phyloP scores from a whole-genome alignment of 1,140 invertebrate genomes.

The Macrocentrus cingulum region DNA sequence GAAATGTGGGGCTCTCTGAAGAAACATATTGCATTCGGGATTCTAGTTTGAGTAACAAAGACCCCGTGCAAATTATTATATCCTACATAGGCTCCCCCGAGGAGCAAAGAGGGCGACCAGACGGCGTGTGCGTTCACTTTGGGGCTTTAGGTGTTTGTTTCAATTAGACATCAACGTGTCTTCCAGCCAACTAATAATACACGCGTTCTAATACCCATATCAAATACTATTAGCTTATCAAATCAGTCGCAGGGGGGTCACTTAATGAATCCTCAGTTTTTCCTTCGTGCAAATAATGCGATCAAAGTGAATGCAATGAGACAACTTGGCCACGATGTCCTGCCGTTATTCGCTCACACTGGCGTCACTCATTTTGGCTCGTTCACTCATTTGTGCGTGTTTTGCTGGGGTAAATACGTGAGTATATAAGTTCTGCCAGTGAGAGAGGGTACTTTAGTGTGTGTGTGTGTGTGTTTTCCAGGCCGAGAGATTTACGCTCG shows the following conservation, averaged over 20 bases:
- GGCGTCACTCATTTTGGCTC: slow-evolving; percentile 1
- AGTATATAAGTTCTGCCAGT: no score
- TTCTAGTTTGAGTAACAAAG: slow-evolving; percentile 13
- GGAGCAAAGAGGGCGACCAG: no score
- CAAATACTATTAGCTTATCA: neutral
- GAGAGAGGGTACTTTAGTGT: no score
- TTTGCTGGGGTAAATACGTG: slow-evolving; percentile 9
- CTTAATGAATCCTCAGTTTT: no score
- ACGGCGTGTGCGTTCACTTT: neutral
- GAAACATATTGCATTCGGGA: slow-evolving; percentile 14
- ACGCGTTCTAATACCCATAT: neutral
- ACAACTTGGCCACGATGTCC: slow-evolving; percentile 8
- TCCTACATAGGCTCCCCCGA: neutral
- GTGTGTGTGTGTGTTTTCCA: no score
- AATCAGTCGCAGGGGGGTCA: no score
- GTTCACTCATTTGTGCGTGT: neutral
- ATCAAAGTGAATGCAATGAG: slow-evolving; percentile 2
- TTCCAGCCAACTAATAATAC: slow-evolving; percentile 10
- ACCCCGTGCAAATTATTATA: slow-evolving; percentile 2
- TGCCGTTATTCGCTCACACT: slow-evolving; percentile 5
- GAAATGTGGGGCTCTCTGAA: neutral
- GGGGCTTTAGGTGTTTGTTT: slow-evolving; percentile 16
- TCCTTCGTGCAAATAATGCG: neutral
- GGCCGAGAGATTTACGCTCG: slow-evolving; percentile 18
- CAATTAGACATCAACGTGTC: slow-evolving; percentile 13